These are phyloP conservation scores for Diabrotica balteata DNA, from an alignment of 2,888 invertebrate species.

Conservation along the genomic window DNA sequence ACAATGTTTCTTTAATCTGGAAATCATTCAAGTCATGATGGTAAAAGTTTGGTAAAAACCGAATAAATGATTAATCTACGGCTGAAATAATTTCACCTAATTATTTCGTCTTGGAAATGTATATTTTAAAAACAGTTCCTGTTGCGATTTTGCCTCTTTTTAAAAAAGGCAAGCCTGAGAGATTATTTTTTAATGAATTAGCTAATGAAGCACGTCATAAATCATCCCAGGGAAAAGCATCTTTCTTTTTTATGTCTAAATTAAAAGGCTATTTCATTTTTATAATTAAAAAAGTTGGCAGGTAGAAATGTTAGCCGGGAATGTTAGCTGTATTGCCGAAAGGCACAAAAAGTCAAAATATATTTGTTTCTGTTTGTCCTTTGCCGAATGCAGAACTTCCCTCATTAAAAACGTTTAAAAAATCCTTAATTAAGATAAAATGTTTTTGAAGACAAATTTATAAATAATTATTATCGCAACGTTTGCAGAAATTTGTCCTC, in stretches of 20 bases:
- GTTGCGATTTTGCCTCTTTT: background rate
- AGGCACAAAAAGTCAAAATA: background rate
- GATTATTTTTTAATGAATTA: conserved; percentile 21
- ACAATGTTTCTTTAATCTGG: no score
- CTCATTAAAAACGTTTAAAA: background rate
- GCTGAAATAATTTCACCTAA: no score
- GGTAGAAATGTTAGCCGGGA: conserved; percentile 22
- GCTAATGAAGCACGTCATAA: conserved; percentile 25
- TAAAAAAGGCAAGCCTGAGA: background rate
- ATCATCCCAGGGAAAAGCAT: conserved; percentile 18
- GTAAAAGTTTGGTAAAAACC: no score
- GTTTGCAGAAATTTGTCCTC: no score
- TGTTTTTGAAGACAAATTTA: background rate
- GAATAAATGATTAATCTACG: no score
- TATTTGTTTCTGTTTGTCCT: background rate
- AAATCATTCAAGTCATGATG: no score
- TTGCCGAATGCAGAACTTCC: background rate
- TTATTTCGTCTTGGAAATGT: no score
- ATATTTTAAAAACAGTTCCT: no score
- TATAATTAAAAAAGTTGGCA: conserved; percentile 26
- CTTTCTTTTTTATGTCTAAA: conserved; percentile 15
- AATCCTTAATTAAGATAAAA: background rate
- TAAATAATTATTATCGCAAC: no score
- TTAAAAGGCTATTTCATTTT: conserved; percentile 19
- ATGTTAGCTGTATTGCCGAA: background rate